These are phyloP conservation scores for Virgularia gustaviana DNA, from an alignment of 92 coral and sea anemone genomes.

Conservation along the genomic window DNA sequence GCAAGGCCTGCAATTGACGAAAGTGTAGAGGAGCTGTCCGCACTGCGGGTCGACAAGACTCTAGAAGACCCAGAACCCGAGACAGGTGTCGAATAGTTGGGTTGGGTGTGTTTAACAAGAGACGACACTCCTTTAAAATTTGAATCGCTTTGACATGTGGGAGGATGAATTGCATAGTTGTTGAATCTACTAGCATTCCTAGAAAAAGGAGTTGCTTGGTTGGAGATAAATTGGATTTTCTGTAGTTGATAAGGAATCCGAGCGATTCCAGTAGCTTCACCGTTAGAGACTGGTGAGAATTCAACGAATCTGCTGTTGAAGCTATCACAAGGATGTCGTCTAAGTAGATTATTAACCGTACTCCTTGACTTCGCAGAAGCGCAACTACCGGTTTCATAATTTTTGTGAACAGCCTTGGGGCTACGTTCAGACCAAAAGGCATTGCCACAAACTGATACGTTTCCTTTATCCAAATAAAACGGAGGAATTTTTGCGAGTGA, in stretches of 20 bases:
- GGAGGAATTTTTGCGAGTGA: slow-evolving; percentile 47
- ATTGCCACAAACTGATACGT: neutral
- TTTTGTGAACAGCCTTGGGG: too few relatives aligned
- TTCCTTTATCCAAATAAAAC: slow-evolving; percentile 33
- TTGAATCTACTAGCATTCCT: slow-evolving; percentile 5
- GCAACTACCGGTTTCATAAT: slow-evolving; percentile 52
- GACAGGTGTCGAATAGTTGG: too few relatives aligned
- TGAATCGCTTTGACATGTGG: neutral
- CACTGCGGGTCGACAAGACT: slow-evolving; percentile 15
- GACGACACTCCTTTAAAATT: slow-evolving; percentile 15
- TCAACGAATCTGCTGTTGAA: neutral
- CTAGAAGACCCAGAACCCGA: too few relatives aligned
- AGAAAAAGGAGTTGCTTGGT: neutral
- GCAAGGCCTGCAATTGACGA: neutral
- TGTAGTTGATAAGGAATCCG: slow-evolving; percentile 23
- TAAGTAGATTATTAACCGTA: slow-evolving; percentile 41
- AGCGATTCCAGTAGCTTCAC: slow-evolving; percentile 8
- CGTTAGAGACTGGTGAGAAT: too few relatives aligned
- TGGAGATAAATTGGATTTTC: slow-evolving; percentile 7
- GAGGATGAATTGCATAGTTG: slow-evolving; percentile 11
- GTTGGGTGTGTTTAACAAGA: neutral
- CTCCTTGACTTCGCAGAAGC: slow-evolving; percentile 35
- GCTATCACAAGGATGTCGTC: slow-evolving; percentile 54
- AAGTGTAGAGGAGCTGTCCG: slow-evolving; percentile 19
- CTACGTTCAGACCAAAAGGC: too few relatives aligned